phyloP scores from a whole-genome alignment of 2,113 vertebrate genomes.

The Calidris pygmaea region DNA sequence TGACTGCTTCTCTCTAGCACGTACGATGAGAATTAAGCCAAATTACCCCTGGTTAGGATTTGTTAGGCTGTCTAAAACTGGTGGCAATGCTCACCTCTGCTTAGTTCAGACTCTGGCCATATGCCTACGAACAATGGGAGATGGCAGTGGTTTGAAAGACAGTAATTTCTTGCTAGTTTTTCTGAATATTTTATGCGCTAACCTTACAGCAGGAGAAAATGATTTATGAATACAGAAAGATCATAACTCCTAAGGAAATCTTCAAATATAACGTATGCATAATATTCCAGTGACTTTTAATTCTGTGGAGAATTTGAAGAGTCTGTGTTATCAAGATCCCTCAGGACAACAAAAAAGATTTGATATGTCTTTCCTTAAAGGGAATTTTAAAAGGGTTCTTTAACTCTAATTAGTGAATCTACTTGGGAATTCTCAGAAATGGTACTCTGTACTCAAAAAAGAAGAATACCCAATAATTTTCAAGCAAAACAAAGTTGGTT shows the following conservation, averaged over 20 bases:
- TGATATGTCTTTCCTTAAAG: conserved; percentile 41
- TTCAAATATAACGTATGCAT: conserved; percentile 17
- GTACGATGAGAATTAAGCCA: not conserved
- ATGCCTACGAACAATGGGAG: not conserved
- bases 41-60: not conserved
- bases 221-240: conserved; percentile 6
- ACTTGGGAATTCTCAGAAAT: conserved; percentile 39
- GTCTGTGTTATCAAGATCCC: conserved; percentile 53
- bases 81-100: not conserved
- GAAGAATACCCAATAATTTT: conserved; percentile 4
- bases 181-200: conserved; percentile 31
- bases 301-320: conserved; percentile 29
- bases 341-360: conserved; percentile 29
- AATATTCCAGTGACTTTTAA: conserved; percentile 24
- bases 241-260: conserved; percentile 8
- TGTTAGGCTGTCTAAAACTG: not conserved
- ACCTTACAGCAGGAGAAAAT: not conserved
- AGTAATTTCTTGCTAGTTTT: not conserved
- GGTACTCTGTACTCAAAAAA: not conserved
- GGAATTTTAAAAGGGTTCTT: conserved; percentile 57
- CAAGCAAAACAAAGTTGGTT: not conserved
- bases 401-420: conserved; percentile 45
- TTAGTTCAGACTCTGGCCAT: not conserved
- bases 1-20: not conserved
- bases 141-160: not conserved